Percentiles rank a stretch among this genome's conserved stretches.
These are phyloP conservation scores for Petroica traversi DNA, from an alignment of 2,113 vertebrate species.

Conservation along the genomic window DNA sequence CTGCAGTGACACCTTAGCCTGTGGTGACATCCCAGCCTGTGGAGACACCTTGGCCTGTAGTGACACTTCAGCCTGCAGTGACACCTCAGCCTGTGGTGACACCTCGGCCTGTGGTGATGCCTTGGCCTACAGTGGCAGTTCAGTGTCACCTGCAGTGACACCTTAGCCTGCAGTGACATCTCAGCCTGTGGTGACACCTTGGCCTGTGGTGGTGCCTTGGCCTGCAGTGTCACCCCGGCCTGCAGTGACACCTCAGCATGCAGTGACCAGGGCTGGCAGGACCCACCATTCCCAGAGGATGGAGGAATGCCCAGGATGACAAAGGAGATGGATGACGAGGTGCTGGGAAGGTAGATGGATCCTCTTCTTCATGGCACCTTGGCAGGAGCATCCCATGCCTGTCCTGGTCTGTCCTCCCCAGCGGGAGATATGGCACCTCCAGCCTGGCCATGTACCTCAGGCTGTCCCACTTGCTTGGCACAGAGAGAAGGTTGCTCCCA, in stretches of 20 bases:
- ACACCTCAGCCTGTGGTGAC: fast-evolving
- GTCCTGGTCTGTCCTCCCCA: not conserved
- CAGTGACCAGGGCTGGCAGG: not conserved
- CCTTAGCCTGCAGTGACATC: fast-evolving
- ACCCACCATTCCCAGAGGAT: fast-evolving
- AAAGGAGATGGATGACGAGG: fast-evolving
- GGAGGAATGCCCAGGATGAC: not conserved
- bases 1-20: not conserved
- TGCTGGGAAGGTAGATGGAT: not conserved
- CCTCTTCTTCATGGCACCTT: not conserved
- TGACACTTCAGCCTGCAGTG: fast-evolving
- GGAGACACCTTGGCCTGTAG: fast-evolving
- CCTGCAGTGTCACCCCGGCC: not conserved
- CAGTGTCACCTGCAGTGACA: fast-evolving
- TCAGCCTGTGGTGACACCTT: fast-evolving
- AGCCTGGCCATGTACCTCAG: fast-evolving
- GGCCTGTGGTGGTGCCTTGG: not conserved
- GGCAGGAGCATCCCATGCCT: not conserved
- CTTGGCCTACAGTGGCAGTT: fast-evolving
- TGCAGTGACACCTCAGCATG: too few relatives aligned
- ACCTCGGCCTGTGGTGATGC: fast-evolving
- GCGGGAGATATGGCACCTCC: fast-evolving
- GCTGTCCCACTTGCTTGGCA: not conserved
- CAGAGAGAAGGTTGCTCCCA: not conserved
- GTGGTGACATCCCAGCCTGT: fast-evolving